Conservation (phyloP, 2,797 vertebrate genomes). For the Lycodopsis pacificus region DNA sequence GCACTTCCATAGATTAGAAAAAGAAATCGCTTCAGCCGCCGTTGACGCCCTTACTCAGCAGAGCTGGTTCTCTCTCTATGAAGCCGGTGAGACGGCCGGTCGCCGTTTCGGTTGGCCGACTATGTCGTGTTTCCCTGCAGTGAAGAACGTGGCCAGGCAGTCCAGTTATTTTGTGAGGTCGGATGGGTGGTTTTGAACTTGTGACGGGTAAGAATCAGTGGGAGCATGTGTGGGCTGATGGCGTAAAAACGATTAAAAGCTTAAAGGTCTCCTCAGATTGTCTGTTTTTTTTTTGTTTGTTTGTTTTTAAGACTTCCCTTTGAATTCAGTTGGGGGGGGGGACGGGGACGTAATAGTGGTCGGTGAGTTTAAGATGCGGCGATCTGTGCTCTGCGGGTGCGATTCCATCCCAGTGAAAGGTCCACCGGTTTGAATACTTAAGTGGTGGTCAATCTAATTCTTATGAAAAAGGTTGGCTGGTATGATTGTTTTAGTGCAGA, state of each 20-base stretch:
- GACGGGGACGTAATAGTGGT: conserved; percentile 55
- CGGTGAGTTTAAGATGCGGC: conserved; percentile 43
- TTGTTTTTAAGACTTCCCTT: conserved; percentile 81
- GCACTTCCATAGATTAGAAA: conserved; percentile 89
- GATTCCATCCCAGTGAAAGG: conserved; percentile 45
- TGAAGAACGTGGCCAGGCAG: conserved; percentile 85
- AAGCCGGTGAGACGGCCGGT: conserved; percentile 74
- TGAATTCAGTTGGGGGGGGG: conserved; percentile 64
- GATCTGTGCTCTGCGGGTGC: conserved; percentile 55
- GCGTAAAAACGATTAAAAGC: conserved; percentile 63
- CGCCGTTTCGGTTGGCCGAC: conserved; percentile 55
- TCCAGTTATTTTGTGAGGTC: conserved; percentile 90
- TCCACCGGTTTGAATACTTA: conserved; percentile 30
- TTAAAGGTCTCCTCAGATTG: conserved; percentile 82
- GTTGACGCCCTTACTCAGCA: conserved; percentile 66
- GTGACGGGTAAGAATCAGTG: conserved; percentile 39
- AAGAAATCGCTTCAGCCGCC: conserved; percentile 82
- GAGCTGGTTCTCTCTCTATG: conserved; percentile 77
- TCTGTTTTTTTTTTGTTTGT: conserved; percentile 46
- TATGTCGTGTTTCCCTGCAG: conserved; percentile 81
- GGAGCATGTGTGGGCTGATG: conserved; percentile 47
- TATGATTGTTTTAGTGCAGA: conserved; percentile 81
- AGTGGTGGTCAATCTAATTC: conserved; percentile 44
- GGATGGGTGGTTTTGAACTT: conserved; percentile 46
- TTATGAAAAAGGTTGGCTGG: conserved; percentile 66